Evolutionary conservation across 2,888 invertebrate genomes (phyloP).

Genomic region (Ormia ochracea): DNA sequence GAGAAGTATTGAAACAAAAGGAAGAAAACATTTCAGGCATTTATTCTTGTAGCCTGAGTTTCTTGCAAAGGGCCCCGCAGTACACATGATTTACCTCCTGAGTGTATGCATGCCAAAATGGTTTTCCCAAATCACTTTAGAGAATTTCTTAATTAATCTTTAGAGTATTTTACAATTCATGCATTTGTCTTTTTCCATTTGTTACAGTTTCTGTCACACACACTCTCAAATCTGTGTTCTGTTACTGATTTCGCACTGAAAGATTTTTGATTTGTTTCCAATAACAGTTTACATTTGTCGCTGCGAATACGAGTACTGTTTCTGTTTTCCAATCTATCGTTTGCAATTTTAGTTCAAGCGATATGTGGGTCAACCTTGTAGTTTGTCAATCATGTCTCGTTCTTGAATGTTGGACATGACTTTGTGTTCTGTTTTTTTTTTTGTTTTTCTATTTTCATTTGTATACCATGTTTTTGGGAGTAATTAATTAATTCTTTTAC

Average conservation of each 20-base stretch:
- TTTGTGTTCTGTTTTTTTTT: no score
- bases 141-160: slow-evolving; percentile 60
- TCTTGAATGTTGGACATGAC: slow-evolving; percentile 60
- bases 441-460: slow-evolving; percentile 1
- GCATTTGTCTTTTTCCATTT: slow-evolving; percentile 36
- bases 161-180: slow-evolving; percentile 49
- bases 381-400: slow-evolving; percentile 61
- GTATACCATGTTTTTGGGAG: slow-evolving; percentile 49
- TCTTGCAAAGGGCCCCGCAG: no score
- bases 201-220: slow-evolving; percentile 18
- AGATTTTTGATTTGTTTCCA: slow-evolving; percentile 51
- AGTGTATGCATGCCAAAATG: not conserved
- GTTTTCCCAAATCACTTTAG: slow-evolving; percentile 28
- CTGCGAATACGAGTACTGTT: not conserved
- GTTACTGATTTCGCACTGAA: slow-evolving; percentile 24
- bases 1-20: no score
- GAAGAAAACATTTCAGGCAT: no score
- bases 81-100: no score
- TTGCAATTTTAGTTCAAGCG: slow-evolving; percentile 23
- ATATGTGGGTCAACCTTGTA: slow-evolving; percentile 60
- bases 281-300: not conserved
- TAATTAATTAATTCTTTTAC: slow-evolving; percentile 56
- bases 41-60: no score
- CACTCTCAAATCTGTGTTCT: not conserved
- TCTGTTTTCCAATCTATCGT: slow-evolving; percentile 17